Percentiles rank a stretch among this genome's conserved stretches.
These are phyloP conservation scores for Semicossyphus pulcher DNA, from an alignment of 2,113 vertebrate species.

Conservation along the genomic window DNA sequence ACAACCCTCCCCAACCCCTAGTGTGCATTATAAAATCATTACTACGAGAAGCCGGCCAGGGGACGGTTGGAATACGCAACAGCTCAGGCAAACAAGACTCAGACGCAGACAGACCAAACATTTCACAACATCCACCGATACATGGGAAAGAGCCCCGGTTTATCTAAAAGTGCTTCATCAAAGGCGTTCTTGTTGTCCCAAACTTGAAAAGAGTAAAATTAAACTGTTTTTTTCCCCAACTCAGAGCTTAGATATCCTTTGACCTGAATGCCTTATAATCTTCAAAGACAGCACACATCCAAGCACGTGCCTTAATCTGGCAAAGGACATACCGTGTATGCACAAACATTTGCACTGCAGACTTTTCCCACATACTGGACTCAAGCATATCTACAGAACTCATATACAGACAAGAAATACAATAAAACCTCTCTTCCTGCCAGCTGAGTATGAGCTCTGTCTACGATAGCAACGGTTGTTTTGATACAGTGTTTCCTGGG, in stretches of 20 bases:
- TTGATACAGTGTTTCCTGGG: slow-evolving; percentile 57
- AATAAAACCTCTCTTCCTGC: slow-evolving; percentile 12
- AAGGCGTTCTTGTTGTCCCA: slow-evolving; percentile 17
- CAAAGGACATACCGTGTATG: background rate
- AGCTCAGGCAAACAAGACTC: slow-evolving; percentile 43
- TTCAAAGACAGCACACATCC: slow-evolving; percentile 5
- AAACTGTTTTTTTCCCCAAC: slow-evolving; percentile 13
- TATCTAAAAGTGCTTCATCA: slow-evolving; percentile 6
- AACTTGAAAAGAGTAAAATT: slow-evolving; percentile 32
- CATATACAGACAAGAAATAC: slow-evolving; percentile 3
- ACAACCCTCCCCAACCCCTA: slow-evolving; percentile 43
- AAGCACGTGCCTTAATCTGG: slow-evolving; percentile 10
- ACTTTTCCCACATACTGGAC: background rate
- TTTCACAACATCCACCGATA: slow-evolving; percentile 27
- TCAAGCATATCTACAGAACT: background rate
- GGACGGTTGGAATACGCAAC: slow-evolving; percentile 50
- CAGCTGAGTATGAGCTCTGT: slow-evolving; percentile 20
- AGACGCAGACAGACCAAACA: slow-evolving; percentile 22
- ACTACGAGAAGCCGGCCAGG: slow-evolving; percentile 52
- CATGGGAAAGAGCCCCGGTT: no score
- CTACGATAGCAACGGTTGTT: slow-evolving; percentile 52
- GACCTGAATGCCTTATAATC: background rate
- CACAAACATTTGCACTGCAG: no score
- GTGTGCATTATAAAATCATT: slow-evolving; percentile 75
- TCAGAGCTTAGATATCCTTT: background rate